Evolutionary conservation across 1,140 invertebrate genomes (phyloP), one percentile per base, ranked within the genome.

Genomic region (Lordiphosa clarofinis): DNA sequence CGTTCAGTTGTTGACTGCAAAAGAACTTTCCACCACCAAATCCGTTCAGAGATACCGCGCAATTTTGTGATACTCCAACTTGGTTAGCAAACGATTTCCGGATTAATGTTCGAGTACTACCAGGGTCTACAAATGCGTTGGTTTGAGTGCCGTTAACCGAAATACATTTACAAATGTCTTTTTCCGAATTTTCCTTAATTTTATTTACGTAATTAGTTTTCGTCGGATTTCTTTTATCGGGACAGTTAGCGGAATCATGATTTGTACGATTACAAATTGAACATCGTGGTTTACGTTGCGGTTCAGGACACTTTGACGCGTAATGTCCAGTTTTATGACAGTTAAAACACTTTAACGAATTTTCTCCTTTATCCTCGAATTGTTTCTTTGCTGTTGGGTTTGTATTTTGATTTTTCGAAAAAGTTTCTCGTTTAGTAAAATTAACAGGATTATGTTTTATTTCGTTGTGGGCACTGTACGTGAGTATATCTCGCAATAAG

Each of bases 11-110:
- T 21, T 4, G 21, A 21, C 21, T 21, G 3, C 55, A 49, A 24
- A 36, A 11, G 43, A 15, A 58, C 38, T 42, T 12, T 10, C 56
- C 46, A 15, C 42, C 10, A 7, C 36, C 56, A 58, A 58, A 50
- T 8, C 46, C 56, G n/a, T 39, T 42, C 24, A 56, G 31, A 6
- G 44, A n/a, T 12, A 56, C n/a, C 10, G 33, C n/a, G 38, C 35
- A 56, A 36, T 10, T 12, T 24, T 19, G 5, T 3, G 15, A n/a
- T 2, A 11, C 24, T 4, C 33, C 43, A 11, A 47, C 15, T 10
- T 28, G 13, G 5, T 47, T 3, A 13, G 55, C 55, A 39, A 56
- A 48, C 9, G 0, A 43, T 43, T 12, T 43, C 9, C 11, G 40
- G 11, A 13, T 43, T 4, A 21, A 21, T 21, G 21, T 21, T 21